phyloP scores from a whole-genome alignment of 2,888 invertebrate genomes.

The Fissipunctia ypsillon region DNA sequence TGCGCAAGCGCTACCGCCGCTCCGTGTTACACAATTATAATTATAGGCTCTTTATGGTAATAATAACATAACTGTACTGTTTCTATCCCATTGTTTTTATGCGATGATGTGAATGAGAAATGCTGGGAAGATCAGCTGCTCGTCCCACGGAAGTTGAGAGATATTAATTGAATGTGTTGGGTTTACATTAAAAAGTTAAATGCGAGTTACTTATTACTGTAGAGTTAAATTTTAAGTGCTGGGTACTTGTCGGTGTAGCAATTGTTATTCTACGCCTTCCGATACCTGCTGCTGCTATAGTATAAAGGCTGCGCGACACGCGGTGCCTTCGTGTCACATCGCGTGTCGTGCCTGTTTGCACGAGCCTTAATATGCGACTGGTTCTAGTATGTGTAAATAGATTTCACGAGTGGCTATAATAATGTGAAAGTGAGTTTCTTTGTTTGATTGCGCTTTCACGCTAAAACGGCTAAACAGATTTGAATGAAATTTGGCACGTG shows the following conservation, averaged over 20 bases:
- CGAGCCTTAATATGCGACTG: too few species aligned
- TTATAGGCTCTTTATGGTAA: constrained; percentile 64
- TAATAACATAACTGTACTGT: constrained; percentile 61
- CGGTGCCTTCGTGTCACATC: too few species aligned
- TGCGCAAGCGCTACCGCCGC: constrained; percentile 54
- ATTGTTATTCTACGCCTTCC: background rate
- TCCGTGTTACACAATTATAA: constrained; percentile 65
- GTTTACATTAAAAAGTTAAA: constrained; percentile 3
- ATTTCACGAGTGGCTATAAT: too few species aligned
- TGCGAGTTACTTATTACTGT: background rate
- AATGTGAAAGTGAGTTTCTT: too few species aligned
- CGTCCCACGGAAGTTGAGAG: constrained; percentile 25
- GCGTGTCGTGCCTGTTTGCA: too few species aligned
- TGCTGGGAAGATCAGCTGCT: constrained; percentile 15
- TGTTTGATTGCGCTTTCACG: too few species aligned
- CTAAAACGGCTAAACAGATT: too few species aligned
- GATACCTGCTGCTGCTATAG: background rate
- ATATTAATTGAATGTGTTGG: constrained; percentile 33
- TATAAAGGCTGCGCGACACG: too few species aligned
- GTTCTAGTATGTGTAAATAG: too few species aligned
- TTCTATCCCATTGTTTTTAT: constrained; percentile 55
- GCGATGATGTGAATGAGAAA: constrained; percentile 52
- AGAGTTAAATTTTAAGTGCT: background rate
- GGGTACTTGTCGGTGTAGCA: background rate
- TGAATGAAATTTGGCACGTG: too few species aligned